Evolutionary conservation across 2,113 vertebrate genomes (phyloP), one percentile per base, ranked within the genome.

Genomic region (Cisticola juncidis): DNA sequence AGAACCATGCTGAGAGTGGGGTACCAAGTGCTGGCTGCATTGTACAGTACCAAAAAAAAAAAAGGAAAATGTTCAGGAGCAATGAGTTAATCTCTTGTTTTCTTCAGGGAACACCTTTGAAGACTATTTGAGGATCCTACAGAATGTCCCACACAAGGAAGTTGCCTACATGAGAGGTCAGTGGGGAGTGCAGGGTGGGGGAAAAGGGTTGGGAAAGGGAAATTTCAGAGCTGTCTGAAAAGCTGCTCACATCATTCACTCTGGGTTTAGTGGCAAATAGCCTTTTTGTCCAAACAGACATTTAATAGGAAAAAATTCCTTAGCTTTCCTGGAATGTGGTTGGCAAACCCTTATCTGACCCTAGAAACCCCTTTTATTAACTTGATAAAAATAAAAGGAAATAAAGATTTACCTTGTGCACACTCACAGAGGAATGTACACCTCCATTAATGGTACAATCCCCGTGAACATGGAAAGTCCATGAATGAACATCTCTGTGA

Each of bases 121-220:
- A 56, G 96, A 96, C 19, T 86, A 94, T 78, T 72, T 94, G 40
- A 93, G 65, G 42, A 93, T 96, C 53, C 87, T 97, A 68, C 83
- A 53, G 92, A 80, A 19, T 25, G 40, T 87, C 51, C 90, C 91
- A 12, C 47, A 40, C 88, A 90, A 89, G 35, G 88, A 74, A 93
- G 85, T 97, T 3, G 98, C 98, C 35, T 97, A 98, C 77, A 81
- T 98, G 92, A 96, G 95, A 98, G 98, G 98, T 98, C 73, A 98
- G 98, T 97, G 95, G 44, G 51, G 36, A 86, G 47, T 40, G 22
- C 31, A 24, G 42, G 5, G 12, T n/a, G n/a, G 31, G 68, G 36
- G 36, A 42, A 35, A 35, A 23, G n/a, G 31, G 45, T 11, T 61
- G 54, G 58, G 38, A 54, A 76, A 66, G 16, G 24, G 36, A 36